These are phyloP conservation scores for Rhopalosiphum nymphaeae DNA, from an alignment of 2,888 invertebrate species.

Conservation along the genomic window DNA sequence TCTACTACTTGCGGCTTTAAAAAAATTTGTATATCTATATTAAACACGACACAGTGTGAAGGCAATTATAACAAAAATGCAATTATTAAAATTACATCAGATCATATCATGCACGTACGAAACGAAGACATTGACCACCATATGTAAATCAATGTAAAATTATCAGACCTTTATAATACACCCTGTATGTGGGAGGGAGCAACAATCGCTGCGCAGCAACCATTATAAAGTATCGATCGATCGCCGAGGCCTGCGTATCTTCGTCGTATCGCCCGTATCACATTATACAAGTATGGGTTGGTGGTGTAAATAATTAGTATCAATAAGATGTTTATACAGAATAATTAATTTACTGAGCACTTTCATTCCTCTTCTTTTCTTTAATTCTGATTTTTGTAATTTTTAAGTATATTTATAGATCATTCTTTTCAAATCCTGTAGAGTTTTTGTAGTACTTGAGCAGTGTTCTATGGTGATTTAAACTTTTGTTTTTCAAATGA, in stretches of 20 bases:
- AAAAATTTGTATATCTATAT: neutral
- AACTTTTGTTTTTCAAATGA: no score
- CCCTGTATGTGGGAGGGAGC: neutral
- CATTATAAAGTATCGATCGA: neutral
- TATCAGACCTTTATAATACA: neutral
- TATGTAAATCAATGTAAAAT: neutral
- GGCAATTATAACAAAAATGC: neutral
- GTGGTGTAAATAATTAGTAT: neutral
- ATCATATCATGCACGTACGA: neutral
- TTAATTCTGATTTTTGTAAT: no score
- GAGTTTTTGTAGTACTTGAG: no score
- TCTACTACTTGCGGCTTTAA: neutral
- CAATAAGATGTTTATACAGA: neutral
- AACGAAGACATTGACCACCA: neutral
- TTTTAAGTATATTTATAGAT: no score
- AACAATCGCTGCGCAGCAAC: constrained; percentile 1
- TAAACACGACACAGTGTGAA: neutral
- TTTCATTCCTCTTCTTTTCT: no score
- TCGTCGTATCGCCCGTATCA: no score
- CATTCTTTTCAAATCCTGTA: no score
- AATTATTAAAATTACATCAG: neutral
- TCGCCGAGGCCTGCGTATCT: neutral
- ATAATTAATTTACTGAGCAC: no score
- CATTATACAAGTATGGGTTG: neutral
- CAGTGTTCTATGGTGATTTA: no score